A percentile compares a stretch with the other conserved stretches of the same genome.
These are phyloP conservation scores for Vanessa tameamea DNA, from an alignment of 1,140 invertebrate genomes.

Conservation along the genomic window DNA sequence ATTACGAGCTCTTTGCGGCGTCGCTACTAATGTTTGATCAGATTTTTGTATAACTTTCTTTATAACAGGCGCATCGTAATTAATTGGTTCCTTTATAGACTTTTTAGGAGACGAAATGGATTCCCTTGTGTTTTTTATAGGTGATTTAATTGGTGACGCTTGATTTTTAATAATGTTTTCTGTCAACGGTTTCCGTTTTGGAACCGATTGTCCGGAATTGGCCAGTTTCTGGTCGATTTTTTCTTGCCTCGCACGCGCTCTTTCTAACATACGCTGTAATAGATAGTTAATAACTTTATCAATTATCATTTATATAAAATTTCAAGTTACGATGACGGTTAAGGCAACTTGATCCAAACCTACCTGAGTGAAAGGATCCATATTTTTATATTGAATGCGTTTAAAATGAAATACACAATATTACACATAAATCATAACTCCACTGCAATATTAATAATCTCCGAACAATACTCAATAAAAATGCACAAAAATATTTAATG, in stretches of 20 bases:
- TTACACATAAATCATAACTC: slow-evolving; percentile 41
- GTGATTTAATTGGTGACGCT: slow-evolving; percentile 58
- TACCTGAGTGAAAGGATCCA: slow-evolving; percentile 80
- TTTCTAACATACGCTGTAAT: slow-evolving; percentile 78
- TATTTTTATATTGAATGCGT: slow-evolving; percentile 38
- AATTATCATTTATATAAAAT: slow-evolving; percentile 17
- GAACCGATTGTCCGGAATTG: slow-evolving; percentile 67
- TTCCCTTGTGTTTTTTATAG: slow-evolving; percentile 49
- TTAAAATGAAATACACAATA: slow-evolving; percentile 30
- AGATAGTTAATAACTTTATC: neutral
- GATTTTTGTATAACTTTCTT: slow-evolving; percentile 48
- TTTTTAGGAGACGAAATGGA: slow-evolving; percentile 59
- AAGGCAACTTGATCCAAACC: slow-evolving; percentile 43
- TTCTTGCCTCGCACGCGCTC: slow-evolving; percentile 75
- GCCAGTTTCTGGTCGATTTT: slow-evolving; percentile 78
- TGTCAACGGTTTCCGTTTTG: slow-evolving; percentile 66
- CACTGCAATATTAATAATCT: neutral
- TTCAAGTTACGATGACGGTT: slow-evolving; percentile 41
- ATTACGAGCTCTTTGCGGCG: slow-evolving; percentile 50
- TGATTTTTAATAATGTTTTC: slow-evolving; percentile 66
- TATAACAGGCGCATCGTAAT: slow-evolving; percentile 44
- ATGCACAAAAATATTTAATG: slow-evolving; percentile 22
- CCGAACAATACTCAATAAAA: slow-evolving; percentile 8
- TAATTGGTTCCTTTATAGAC: slow-evolving; percentile 40
- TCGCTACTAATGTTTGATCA: slow-evolving; percentile 43